phyloP scores from a whole-genome alignment of 2,888 invertebrate genomes.

The Perithous albicinctus region DNA sequence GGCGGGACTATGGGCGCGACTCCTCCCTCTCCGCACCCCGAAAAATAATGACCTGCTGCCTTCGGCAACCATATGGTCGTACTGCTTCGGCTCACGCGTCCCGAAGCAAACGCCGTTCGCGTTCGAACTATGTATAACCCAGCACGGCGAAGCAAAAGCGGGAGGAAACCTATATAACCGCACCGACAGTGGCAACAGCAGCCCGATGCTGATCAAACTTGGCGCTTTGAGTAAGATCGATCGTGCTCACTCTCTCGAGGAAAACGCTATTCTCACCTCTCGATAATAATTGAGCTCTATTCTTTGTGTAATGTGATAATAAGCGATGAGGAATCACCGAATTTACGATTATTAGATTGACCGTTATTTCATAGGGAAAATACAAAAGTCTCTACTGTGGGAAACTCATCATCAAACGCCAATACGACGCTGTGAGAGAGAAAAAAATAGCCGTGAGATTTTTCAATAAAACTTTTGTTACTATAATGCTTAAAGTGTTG shows the following conservation, averaged over 20 bases:
- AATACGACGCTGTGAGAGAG: background rate
- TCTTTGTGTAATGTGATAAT: constrained; percentile 21
- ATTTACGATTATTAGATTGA: constrained; percentile 34
- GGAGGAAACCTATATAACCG: constrained; percentile 56
- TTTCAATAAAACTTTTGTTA: background rate
- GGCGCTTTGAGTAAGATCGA: constrained; percentile 69
- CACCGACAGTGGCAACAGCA: constrained; percentile 25
- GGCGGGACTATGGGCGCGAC: constrained; percentile 37
- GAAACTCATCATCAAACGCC: background rate
- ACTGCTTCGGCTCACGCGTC: constrained; percentile 48
- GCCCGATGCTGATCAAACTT: constrained; percentile 30
- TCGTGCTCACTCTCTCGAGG: constrained; percentile 50
- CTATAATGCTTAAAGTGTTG: background rate
- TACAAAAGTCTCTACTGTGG: background rate
- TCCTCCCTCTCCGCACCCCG: constrained; percentile 60
- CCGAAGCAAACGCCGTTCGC: background rate
- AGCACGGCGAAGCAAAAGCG: constrained; percentile 23
- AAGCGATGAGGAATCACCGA: constrained; percentile 22
- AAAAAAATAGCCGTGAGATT: background rate
- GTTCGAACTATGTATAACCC: background rate
- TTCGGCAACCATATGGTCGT: constrained; percentile 84
- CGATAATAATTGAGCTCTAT: constrained; percentile 30
- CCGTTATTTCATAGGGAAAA: background rate
- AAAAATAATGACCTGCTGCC: constrained; percentile 81
- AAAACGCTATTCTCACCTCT: background rate